Evolutionary conservation across 2,888 invertebrate species (phyloP), one percentile per base, ranked within the genome.

Genomic region (Eupithecia vulgata): DNA sequence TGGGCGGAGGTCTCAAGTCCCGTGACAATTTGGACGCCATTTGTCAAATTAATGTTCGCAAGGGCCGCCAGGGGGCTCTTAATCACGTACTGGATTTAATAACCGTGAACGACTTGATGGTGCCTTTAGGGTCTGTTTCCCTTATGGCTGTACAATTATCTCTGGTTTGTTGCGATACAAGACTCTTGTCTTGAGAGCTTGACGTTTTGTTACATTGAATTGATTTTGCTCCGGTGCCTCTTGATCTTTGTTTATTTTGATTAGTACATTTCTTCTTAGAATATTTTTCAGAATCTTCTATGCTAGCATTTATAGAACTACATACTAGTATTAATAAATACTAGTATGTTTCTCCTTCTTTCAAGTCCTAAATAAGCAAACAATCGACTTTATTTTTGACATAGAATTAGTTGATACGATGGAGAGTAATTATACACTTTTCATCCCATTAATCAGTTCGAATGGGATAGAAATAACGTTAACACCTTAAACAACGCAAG

Each of bases 1-100:
- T 85, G 86, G 90, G 90, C 88, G 89, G 88, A 82, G 87, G 80
- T 76, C 81, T 74, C 25, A 79, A 88, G 87, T 75, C 81, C 81
- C 75, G 81, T 77, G 83, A 85, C 84, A 85, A 85, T 87, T 88
- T 84, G 81, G 76, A 83, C 84, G 85, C 82, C 85, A 85, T 87
- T 88, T 87, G 85, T 85, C 84, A 87, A 86, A 85, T 87, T 85
- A 85, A 84, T 77, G 76, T 69, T 73, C 72, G 74, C 69, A 71
- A 80, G 81, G 80, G 80, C 76, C 72, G 74, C 71, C 73, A 67
- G 64, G 74, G 72, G 74, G 76, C 70, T 71, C 79, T 79, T 79
- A 77, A 78, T 76, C 77, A 74, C 75, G 77, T 73, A 79, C 76
- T 74, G 70, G 75, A 78, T 76, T 77, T 79, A 80, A 78, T 77